phyloP scores from a whole-genome alignment of 2,888 invertebrate genomes.

The Hymenopus coronatus region DNA sequence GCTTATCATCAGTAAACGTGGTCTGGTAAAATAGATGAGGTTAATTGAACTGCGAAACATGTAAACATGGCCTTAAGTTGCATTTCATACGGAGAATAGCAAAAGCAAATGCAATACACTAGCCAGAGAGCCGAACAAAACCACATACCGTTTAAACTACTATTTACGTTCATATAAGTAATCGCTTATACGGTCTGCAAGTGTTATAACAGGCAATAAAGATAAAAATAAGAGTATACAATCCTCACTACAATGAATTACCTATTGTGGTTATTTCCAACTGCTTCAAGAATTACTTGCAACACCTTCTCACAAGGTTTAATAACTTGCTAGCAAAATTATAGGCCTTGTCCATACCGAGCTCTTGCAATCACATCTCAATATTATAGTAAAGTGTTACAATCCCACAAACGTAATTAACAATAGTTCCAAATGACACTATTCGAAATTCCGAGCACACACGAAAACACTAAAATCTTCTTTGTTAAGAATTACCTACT shows the following conservation, averaged over 20 bases:
- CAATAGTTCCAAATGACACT: background rate
- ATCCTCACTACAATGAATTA: background rate
- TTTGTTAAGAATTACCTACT: constrained; percentile 28
- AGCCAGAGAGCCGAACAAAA: background rate
- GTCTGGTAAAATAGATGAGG: background rate
- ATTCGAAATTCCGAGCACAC: background rate
- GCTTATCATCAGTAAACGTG: background rate
- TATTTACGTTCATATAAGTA: background rate
- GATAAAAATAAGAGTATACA: background rate
- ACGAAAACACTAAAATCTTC: constrained; percentile 9
- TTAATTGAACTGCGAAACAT: background rate
- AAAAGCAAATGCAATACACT: background rate
- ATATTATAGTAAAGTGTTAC: background rate
- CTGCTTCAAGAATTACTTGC: background rate
- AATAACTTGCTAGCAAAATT: constrained; percentile 1
- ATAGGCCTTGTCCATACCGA: constrained; percentile 16
- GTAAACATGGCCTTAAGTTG: background rate
- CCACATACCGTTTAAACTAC: background rate
- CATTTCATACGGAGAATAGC: background rate
- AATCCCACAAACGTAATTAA: background rate
- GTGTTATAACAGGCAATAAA: background rate
- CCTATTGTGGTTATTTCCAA: background rate
- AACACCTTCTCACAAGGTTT: background rate
- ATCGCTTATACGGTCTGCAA: background rate
- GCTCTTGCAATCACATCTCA: background rate